These are phyloP conservation scores for Theonella swinhoei DNA, from an alignment of 37 sponge, comb jelly and placozoan genomes.

Conservation along the genomic window DNA sequence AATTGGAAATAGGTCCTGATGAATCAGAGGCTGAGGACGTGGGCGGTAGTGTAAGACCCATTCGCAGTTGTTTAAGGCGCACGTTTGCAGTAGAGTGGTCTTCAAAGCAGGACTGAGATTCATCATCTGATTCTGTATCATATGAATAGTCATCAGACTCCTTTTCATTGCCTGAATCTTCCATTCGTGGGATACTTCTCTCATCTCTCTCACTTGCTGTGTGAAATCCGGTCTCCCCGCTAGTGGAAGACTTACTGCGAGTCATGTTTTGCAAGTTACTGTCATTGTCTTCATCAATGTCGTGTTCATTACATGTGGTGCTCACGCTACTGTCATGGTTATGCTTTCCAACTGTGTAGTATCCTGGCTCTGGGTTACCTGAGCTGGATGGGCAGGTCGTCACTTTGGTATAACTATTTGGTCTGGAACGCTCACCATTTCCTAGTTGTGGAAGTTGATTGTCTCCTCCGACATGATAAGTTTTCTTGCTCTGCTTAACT, in stretches of 20 bases:
- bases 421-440: neutral
- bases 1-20: neutral
- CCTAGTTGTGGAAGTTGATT: neutral
- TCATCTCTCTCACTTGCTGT: slow-evolving; percentile 54
- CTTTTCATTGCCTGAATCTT: slow-evolving; percentile 21
- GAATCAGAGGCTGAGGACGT: neutral
- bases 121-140: slow-evolving; percentile 57
- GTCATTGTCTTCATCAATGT: slow-evolving; percentile 9
- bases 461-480: slow-evolving; percentile 1
- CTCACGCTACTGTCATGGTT: slow-evolving; percentile 25
- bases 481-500: slow-evolving; percentile 5
- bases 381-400: neutral
- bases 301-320: slow-evolving; percentile 36
- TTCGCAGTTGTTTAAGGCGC: neutral
- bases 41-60: neutral
- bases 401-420: neutral
- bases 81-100: neutral
- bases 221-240: slow-evolving; percentile 70
- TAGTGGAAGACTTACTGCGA: slow-evolving; percentile 42
- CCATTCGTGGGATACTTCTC: slow-evolving; percentile 9
- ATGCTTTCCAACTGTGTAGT: neutral
- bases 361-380: too few relatives aligned
- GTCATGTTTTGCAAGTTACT: neutral
- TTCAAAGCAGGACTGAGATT: neutral
- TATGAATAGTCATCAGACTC: slow-evolving; percentile 32